Evolutionary conservation across 2,797 vertebrate genomes (phyloP), one percentile per base, ranked within the genome.

Genomic region (Sebastes cheni): DNA sequence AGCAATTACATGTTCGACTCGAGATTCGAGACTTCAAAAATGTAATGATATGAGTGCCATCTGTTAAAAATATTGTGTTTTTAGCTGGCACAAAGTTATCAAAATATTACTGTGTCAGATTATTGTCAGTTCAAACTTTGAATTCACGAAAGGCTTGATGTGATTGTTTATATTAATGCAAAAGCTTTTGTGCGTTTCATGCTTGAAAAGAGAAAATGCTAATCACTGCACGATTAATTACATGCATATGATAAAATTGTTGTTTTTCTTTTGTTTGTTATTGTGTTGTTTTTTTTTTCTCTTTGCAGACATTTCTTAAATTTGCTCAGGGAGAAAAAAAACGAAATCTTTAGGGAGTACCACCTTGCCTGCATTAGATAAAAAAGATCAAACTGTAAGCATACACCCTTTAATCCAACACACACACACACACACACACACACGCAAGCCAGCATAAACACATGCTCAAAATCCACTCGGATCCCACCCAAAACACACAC

Each of bases 301-400:
- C 73, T 70, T 79, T 88, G 81, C 85, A 90, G 90, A 88, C 81
- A 87, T 91, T 92, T 90, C 77, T 91, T 93, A 89, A 91, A 92
- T 94, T 90, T 93, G 91, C 84, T 89, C 75, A 36, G 88, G 86
- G 83, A 87, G 90, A 16, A 86, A 86, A 86, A 88, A 85, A 62
- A 7, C 8, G 0, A 83, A 92, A 84, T 92, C 95, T 91, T 94
- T 77, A 84, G 95, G 93, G 95, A 95, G 88, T 92, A 90, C 86
- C 86, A 91, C 90, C 91, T 94, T 90, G 85, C 91, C 91, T 92
- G 88, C 89, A 87, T 92, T 92, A 92, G 90, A 94, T 89, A 89
- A 94, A 92, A 93, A 90, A 95, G 91, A 95, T 95, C 90, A 94
- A 95, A 95, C 92, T 88, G 75, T 87, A 93, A 92, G 91, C 87